Conservation (phyloP, 2,888 invertebrate species). For the Drosophila melanosoma region DNA sequence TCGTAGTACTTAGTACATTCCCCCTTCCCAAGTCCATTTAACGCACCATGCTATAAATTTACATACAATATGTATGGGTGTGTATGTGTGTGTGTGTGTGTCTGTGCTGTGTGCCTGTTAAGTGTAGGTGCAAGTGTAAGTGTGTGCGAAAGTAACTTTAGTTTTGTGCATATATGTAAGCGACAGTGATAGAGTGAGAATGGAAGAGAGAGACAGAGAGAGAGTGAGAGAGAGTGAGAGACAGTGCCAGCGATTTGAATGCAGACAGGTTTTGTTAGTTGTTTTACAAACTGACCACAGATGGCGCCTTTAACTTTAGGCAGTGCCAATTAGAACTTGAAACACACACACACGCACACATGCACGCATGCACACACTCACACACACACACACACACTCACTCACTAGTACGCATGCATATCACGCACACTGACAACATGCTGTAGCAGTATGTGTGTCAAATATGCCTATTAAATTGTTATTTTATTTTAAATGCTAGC, state of each 20-base stretch:
- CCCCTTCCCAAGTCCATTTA: conserved; percentile 43
- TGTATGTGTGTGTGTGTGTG: conserved; percentile 8
- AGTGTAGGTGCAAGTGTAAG: conserved; percentile 14
- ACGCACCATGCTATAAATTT: conserved; percentile 44
- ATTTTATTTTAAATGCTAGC: conserved; percentile 75
- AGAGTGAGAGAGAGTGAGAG: conserved; percentile 1
- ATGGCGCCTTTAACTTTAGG: conserved; percentile 33
- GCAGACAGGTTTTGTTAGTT: conserved; percentile 4
- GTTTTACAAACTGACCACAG: conserved; percentile 23
- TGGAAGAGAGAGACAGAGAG: not conserved
- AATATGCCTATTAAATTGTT: conserved; percentile 73
- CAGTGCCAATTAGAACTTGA: conserved; percentile 38
- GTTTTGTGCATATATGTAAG: conserved; percentile 64
- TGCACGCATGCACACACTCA: conserved; percentile 2
- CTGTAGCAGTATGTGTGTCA: conserved; percentile 62
- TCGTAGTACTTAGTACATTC: conserved; percentile 74
- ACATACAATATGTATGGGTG: conserved; percentile 4
- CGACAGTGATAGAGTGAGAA: not conserved
- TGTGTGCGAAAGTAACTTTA: conserved; percentile 31
- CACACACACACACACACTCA: conserved; percentile 8
- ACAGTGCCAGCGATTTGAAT: conserved; percentile 15
- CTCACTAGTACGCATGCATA: conserved; percentile 25
- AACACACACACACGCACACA: conserved; percentile 20
- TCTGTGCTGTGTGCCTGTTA: conserved; percentile 4
- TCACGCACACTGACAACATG: conserved; percentile 40